Evolutionary conservation across 2,797 vertebrate species (phyloP).

Genomic region (Heliangelus exortis): DNA sequence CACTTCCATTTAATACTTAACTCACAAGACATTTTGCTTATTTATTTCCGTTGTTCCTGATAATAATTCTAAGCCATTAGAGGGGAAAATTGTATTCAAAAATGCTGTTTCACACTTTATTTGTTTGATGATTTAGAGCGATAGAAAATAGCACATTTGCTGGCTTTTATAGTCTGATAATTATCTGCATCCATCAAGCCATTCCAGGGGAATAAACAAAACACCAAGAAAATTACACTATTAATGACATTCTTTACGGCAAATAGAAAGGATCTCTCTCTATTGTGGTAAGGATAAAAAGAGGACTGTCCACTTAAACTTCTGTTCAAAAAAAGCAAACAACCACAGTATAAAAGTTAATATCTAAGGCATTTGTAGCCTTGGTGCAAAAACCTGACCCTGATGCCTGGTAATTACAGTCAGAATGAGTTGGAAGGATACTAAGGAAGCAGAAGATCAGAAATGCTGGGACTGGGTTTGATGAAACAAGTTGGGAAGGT

Average conservation of each 20-base stretch:
- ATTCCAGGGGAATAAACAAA: conserved; percentile 83
- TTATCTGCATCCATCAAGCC: conserved; percentile 83
- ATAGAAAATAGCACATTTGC: conserved; percentile 83
- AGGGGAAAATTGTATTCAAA: conserved; percentile 85
- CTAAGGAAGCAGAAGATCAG: neutral
- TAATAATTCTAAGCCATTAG: conserved; percentile 84
- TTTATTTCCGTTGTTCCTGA: conserved; percentile 83
- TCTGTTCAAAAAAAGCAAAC: neutral
- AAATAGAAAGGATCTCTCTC: conserved; percentile 34
- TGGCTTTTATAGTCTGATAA: conserved; percentile 84
- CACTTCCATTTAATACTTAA: conserved; percentile 75
- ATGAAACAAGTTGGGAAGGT: neutral
- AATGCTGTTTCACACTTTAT: conserved; percentile 85
- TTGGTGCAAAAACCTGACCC: neutral
- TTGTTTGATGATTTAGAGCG: conserved; percentile 85
- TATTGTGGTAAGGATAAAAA: neutral
- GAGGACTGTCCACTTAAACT: conserved; percentile 9
- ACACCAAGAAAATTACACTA: conserved; percentile 77
- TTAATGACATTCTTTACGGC: conserved; percentile 74
- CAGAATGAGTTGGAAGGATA: neutral
- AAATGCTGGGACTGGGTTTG: neutral
- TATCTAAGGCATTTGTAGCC: neutral
- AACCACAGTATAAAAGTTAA: neutral
- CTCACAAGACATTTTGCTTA: conserved; percentile 77
- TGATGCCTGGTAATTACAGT: neutral